Evolutionary conservation across 2,888 invertebrate genomes (phyloP).

Genomic region (Ametastegia equiseti): DNA sequence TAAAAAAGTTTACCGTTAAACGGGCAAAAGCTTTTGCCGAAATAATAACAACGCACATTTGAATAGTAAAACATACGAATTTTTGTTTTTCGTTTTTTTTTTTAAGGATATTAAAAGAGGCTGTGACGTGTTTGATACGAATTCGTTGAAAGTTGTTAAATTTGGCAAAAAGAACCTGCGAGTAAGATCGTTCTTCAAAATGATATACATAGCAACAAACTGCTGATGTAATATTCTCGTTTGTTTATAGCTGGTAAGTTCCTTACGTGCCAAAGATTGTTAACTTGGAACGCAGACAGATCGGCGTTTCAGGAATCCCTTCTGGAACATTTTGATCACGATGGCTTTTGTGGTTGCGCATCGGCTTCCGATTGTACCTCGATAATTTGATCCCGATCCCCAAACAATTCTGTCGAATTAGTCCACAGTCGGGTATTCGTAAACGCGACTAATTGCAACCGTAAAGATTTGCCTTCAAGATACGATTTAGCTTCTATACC

Average conservation of each 20-base stretch:
- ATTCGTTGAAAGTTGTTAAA: background rate
- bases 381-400: conserved; percentile 10
- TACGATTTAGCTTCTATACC: background rate
- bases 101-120: background rate
- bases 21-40: conserved; percentile 1
- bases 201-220: background rate
- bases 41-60: background rate
- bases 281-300: conserved; percentile 11
- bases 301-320: conserved; percentile 7
- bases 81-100: background rate
- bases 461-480: conserved; percentile 10
- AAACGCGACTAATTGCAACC: conserved; percentile 7
- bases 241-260: background rate
- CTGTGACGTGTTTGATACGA: too few species aligned
- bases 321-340: background rate
- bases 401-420: conserved; percentile 31
- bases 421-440: background rate
- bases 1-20: conserved; percentile 5
- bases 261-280: background rate
- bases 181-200: background rate
- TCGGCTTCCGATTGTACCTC: background rate
- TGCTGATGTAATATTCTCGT: background rate
- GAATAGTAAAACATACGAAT: background rate
- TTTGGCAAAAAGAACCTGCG: background rate
- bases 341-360: conserved; percentile 22